Evolutionary conservation across 2,888 invertebrate genomes (phyloP).

Genomic region (Cephus pulcher): DNA sequence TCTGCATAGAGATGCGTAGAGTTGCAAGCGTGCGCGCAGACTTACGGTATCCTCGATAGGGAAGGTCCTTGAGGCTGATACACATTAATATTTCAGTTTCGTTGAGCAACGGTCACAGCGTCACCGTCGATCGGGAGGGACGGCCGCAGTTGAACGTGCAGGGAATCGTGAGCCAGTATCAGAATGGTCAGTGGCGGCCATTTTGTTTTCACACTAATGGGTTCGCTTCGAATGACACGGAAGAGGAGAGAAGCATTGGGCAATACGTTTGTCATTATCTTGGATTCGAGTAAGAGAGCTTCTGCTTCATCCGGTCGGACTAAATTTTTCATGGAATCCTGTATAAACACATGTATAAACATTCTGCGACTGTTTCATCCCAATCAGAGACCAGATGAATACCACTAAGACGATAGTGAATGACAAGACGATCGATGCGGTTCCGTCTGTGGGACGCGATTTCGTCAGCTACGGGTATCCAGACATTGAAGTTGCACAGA

Average conservation of each 20-base stretch:
- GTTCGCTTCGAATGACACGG: slow-evolving; percentile 39
- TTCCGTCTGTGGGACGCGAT: slow-evolving; percentile 14
- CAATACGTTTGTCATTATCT: slow-evolving; percentile 74
- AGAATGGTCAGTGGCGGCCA: slow-evolving; percentile 75
- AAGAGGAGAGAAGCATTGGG: slow-evolving; percentile 57
- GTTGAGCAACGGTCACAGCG: slow-evolving; percentile 74
- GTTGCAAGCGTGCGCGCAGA: no score
- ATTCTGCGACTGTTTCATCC: neutral
- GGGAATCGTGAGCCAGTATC: slow-evolving; percentile 75
- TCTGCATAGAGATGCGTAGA: neutral
- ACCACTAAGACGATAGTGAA: slow-evolving; percentile 15
- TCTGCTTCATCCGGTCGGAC: neutral
- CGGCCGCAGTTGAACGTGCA: slow-evolving; percentile 72
- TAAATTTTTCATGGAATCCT: neutral
- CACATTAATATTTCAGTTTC: slow-evolving; percentile 70
- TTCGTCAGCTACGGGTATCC: slow-evolving; percentile 25
- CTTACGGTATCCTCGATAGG: no score
- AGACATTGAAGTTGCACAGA: slow-evolving; percentile 11
- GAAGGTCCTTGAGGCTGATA: neutral
- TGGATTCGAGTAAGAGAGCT: slow-evolving; percentile 72
- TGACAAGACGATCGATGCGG: slow-evolving; percentile 22
- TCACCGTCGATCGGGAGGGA: slow-evolving; percentile 72
- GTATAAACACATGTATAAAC: neutral
- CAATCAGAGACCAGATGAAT: neutral
- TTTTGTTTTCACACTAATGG: slow-evolving; percentile 69